A percentile compares a stretch with the other conserved stretches of the same genome.
phyloP scores from a whole-genome alignment of 2,113 vertebrate genomes.

The Halcyon senegalensis region DNA sequence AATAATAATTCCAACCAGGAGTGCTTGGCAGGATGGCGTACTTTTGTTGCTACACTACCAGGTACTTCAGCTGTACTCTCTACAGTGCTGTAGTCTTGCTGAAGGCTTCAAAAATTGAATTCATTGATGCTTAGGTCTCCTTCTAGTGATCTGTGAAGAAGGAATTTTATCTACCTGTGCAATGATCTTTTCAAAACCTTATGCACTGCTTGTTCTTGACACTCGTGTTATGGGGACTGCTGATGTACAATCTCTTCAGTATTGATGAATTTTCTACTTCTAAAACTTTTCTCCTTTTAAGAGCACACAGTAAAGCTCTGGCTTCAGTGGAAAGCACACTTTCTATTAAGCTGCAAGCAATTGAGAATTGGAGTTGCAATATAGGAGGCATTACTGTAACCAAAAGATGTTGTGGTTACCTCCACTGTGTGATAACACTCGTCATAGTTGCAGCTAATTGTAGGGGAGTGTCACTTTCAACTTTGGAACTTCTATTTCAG shows the following conservation, averaged over 20 bases:
- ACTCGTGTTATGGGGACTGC: background rate
- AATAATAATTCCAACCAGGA: background rate
- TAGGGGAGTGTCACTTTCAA: background rate
- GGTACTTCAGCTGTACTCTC: background rate
- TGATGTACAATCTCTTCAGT: background rate
- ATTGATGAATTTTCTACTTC: background rate
- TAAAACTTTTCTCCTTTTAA: background rate
- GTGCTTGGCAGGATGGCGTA: background rate
- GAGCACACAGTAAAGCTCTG: background rate
- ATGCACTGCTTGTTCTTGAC: slow-evolving; percentile 3
- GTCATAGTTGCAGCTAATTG: background rate
- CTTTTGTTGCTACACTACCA: background rate
- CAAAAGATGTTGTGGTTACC: background rate
- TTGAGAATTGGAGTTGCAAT: background rate
- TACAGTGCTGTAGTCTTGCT: background rate
- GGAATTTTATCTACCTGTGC: slow-evolving; percentile 10
- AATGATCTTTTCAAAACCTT: slow-evolving; percentile 34
- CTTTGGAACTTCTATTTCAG: too few relatives aligned
- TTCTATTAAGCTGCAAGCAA: background rate
- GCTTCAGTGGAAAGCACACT: background rate
- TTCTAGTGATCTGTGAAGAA: background rate
- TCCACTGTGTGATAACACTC: background rate
- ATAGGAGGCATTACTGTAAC: background rate
- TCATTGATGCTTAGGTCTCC: background rate
- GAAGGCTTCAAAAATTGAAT: background rate